Evolutionary conservation across 2,113 vertebrate genomes (phyloP).

Genomic region (Pungitius pungitius): DNA sequence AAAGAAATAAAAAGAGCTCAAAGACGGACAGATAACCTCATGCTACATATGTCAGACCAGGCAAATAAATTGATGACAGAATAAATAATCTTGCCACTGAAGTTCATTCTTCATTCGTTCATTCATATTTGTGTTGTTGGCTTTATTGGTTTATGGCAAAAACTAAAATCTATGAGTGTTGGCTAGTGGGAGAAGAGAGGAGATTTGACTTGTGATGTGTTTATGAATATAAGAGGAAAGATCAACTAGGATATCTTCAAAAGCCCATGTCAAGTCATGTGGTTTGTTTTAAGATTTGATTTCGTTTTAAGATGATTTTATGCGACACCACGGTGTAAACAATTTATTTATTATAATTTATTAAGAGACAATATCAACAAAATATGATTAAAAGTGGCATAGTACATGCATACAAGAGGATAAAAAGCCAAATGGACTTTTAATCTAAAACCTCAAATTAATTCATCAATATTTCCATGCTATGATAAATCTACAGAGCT

Average conservation of each 20-base stretch:
- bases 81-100: constrained; percentile 73
- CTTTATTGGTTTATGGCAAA: constrained; percentile 55
- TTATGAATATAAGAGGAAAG: constrained; percentile 17
- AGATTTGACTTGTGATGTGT: constrained; percentile 1
- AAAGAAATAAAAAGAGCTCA: constrained; percentile 74
- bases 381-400: background rate
- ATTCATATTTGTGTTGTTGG: constrained; percentile 52
- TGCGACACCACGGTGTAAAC: background rate
- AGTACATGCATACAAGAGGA: background rate
- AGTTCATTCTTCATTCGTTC: constrained; percentile 69
- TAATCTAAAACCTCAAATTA: background rate
- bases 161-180: constrained; percentile 51
- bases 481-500: background rate
- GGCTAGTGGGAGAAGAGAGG: background rate
- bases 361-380: background rate
- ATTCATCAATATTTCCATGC: background rate
- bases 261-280: background rate
- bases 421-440: background rate
- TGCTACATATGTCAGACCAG: constrained; percentile 72
- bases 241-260: background rate
- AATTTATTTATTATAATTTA: background rate
- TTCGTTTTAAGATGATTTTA: background rate
- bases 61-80: constrained; percentile 74
- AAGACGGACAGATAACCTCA: constrained; percentile 77
- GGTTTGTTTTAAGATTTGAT: background rate